Percentiles rank a stretch among this genome's conserved stretches.
Evolutionary conservation across 2,797 vertebrate species (phyloP).

Genomic region (Microctenopoma lineatum): DNA sequence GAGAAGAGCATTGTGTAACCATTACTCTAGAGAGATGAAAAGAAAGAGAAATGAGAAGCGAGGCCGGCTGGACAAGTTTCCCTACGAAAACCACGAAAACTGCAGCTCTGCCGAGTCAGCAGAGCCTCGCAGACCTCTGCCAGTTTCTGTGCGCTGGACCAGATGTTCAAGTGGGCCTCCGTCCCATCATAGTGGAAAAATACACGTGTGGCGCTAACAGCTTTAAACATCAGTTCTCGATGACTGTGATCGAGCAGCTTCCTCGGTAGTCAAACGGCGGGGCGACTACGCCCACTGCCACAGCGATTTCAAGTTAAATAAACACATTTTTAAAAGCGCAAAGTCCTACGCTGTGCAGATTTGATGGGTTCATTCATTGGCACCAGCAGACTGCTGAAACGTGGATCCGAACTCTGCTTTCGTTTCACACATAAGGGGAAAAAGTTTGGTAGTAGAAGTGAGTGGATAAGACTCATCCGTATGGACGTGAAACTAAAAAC

Average conservation of each 20-base stretch:
- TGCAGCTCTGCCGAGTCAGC: conserved; percentile 55
- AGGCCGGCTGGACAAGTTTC: conserved; percentile 1
- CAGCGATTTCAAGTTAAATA: conserved; percentile 7
- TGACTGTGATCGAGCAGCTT: conserved; percentile 9
- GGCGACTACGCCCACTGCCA: neutral
- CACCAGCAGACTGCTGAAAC: too few species aligned
- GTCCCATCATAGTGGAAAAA: conserved; percentile 58
- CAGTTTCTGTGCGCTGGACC: conserved; percentile 23
- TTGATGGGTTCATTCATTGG: neutral
- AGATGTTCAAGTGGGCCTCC: conserved; percentile 53
- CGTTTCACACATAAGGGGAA: too few species aligned
- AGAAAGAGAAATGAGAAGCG: neutral
- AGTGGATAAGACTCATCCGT: neutral
- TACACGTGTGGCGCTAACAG: conserved; percentile 5
- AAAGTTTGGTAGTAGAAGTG: too few species aligned
- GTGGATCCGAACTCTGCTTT: too few species aligned
- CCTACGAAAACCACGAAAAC: conserved; percentile 32
- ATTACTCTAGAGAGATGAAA: neutral
- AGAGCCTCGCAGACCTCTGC: conserved; percentile 29
- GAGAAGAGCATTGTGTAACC: neutral
- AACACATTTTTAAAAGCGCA: conserved; percentile 1
- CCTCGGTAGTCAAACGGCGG: conserved; percentile 18
- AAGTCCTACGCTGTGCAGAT: neutral
- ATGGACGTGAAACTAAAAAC: neutral
- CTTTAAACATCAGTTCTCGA: conserved; percentile 24